Conservation (phyloP, 2,797 vertebrate genomes). For the Loriculus beryllinus region DNA sequence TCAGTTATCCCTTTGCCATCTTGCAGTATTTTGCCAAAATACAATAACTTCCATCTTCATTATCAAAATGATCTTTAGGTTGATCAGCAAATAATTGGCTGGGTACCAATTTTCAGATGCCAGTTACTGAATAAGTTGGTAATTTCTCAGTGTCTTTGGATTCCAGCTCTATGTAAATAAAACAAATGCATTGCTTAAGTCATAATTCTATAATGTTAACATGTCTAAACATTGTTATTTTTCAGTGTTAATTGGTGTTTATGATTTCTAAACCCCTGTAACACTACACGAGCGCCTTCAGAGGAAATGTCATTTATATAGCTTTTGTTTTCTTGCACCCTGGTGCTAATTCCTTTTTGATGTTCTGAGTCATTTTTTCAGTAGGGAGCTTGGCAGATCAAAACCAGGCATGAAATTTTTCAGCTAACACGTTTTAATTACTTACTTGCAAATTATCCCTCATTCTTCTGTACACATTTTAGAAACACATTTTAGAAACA, state of each 20-base stretch:
- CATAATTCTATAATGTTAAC: neutral
- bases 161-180: neutral
- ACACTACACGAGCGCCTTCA: neutral
- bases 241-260: neutral
- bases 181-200: neutral
- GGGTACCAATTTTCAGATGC: neutral
- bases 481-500: neutral
- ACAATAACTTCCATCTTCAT: neutral
- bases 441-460: neutral
- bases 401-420: neutral
- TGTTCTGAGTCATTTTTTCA: slow-evolving; percentile 8
- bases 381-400: slow-evolving; percentile 3
- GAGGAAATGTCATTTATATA: neutral
- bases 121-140: neutral
- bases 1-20: neutral
- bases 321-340: neutral
- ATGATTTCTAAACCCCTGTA: neutral
- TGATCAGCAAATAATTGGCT: neutral
- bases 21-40: neutral
- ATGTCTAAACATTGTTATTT: neutral
- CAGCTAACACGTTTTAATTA: neutral
- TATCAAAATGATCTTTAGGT: neutral
- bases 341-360: slow-evolving; percentile 18
- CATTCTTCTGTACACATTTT: neutral
- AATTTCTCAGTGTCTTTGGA: neutral